Base-by-base conservation (phyloP, 2,113 vertebrate genomes). In the Brienomyrus longianalis region DNA sequence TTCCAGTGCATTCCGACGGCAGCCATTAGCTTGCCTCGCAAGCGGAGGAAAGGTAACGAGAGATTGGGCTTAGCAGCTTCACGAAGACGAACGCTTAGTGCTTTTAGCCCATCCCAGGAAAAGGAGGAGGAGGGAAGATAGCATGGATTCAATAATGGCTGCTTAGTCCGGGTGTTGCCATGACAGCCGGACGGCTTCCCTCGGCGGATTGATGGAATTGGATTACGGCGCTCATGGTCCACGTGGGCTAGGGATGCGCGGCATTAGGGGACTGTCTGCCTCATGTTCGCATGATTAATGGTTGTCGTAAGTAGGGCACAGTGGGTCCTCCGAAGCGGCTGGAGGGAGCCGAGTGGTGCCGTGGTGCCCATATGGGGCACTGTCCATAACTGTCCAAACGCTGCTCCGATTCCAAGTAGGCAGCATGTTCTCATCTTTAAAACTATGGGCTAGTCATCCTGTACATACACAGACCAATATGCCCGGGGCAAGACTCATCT, bases 121-220 rank as follows among this genome's bases (percentile, higher is more conserved):
- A 39, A 80, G 17, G 0, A 80, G 6, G 35, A 43, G 15, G 35
- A 39, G 3, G 35, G 35, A 45, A 83, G 45, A 83, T 10, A 87
- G 23, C 85, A 27, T 4, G 85, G 48, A 54, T 87, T 87, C 51
- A 54, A 35, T 87, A 54, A 35, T 3, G n/a, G 47, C 15, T 35
- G 50, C 85, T 87, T 54, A 35, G 50, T 39, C 50, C 19, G 7
- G 15, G n/a, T 17, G 87, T 88, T 88, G 52, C 87, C 87, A 59
- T 47, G 87, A 43, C 87, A 66, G 87, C 59, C 21, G 52, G 56
- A 52, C 3, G 56, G 56, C 86, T 62, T 62, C 54, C 86, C 54
- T 88, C 86, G 21, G 86, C 56, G 59, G 50, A 87, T 54, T 87
- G 85, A 87, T 87, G 27, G 85, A 56, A 87, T 39, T 87, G 35